phyloP scores from a whole-genome alignment of 53 echinoderm and acorn worm species.

The Hippasteria phrygiana region DNA sequence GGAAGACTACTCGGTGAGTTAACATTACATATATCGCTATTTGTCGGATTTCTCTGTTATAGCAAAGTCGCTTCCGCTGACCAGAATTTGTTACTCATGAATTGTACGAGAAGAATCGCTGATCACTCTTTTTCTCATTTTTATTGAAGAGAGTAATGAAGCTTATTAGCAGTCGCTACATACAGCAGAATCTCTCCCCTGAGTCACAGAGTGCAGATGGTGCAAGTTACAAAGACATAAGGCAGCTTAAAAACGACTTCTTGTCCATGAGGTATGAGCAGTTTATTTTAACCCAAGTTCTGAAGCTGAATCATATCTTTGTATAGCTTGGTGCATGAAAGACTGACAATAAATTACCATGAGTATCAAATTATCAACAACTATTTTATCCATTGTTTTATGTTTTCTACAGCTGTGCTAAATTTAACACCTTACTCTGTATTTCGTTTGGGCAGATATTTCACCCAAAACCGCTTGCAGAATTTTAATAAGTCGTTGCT shows the following conservation, averaged over 20 bases:
- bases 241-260: constrained; percentile 21
- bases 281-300: not conserved
- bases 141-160: constrained; percentile 24
- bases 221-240: not conserved
- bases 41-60: not conserved
- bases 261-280: constrained; percentile 21
- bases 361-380: too few species aligned
- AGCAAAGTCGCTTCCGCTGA: not conserved
- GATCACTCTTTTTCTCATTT: not conserved
- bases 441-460: constrained; percentile 15
- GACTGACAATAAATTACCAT: too few species aligned
- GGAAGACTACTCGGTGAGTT: constrained; percentile 39
- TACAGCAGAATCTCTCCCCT: constrained; percentile 17
- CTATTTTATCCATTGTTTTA: too few species aligned
- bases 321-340: too few species aligned
- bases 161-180: constrained; percentile 44
- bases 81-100: too few species aligned
- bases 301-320: too few species aligned
- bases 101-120: not conserved
- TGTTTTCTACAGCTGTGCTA: too few species aligned
- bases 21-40: not conserved
- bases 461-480: constrained; percentile 11
- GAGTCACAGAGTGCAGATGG: not conserved
- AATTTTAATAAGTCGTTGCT: not conserved
- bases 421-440: too few species aligned